Evolutionary conservation across 1,140 invertebrate genomes (phyloP), one percentile per base, ranked within the genome.

Genomic region (Eueides isabella): DNA sequence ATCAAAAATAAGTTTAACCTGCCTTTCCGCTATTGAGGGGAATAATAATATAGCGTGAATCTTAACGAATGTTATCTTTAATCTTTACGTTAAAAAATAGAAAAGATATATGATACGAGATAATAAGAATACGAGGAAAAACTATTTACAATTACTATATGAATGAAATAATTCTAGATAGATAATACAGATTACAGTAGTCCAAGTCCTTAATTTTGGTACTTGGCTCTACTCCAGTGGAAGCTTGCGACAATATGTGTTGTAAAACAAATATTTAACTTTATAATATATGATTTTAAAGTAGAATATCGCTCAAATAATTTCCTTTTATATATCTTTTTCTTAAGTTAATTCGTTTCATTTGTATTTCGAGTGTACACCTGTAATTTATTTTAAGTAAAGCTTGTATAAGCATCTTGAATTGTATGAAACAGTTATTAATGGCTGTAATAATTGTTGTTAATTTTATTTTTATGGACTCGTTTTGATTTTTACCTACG

Each of bases 161-260:
- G 48, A 14, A 55, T 55, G 48, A 26, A 26, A 55, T 55, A 55
- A 55, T 55, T 55, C 48, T 3, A 55, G 48, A 55, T 26, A 55
- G 48, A 55, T 55, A 26, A 55, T 55, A 11, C 48, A 55, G 48
- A 55, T 55, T 26, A 55, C 48, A 55, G 48, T 55, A 55, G 19
- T 55, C n/a, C 48, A 55, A 55, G 48, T 55, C 26, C 48, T 55
- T 55, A 23, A 55, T 12, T 55, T 55, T 11, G 9, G 48, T 55
- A 5, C 48, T 55, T 55, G 48, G 48, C 48, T 55, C 4, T 23
- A 11, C 48, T 55, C 48, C 48, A 55, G 26, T 2, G 48, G 7
- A 14, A 55, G 11, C 12, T 55, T 55, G 11, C 2, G 48, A 55
- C 48, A 19, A 55, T 26, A 55, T 12, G 1, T 55, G 6, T 55